Base-by-base conservation (phyloP, 2,113 vertebrate genomes). In the Mugil cephalus region DNA sequence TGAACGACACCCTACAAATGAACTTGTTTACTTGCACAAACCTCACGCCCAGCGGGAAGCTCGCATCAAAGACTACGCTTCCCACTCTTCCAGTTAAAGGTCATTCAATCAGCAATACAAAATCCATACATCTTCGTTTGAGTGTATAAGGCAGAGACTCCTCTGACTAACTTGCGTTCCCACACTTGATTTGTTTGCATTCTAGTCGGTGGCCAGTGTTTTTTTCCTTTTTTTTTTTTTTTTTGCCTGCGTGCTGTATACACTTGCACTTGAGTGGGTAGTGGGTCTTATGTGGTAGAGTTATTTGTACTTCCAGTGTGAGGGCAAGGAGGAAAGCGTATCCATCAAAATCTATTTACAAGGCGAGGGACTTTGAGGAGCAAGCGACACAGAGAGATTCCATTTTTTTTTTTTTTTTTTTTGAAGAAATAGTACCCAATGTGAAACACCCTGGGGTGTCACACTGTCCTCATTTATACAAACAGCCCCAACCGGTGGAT, bases 271-370 rank as follows among this genome's bases (percentile, higher is more conserved):
- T 52, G 67, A 78, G 56, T 83, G 74, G 58, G 67, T 58, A 72
- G 77, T 51, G 67, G 70, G 75, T 53, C 68, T 82, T 82, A 43
- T 74, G 79, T 52, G 70, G 42, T 54, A 42, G 83, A 80, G 68
- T 85, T 79, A 86, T 89, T 85, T 91, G 88, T 89, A 75, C 24
- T 78, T 70, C 0, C 38, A 86, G 70, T 63, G 48, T 79, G 88
- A 88, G 88, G 74, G 78, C 65, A 77, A 78, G 84, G 60, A 69
- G 71, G 70, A 82, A 86, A 89, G 85, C 79, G 74, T 85, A 83
- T 87, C 88, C 88, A 87, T 88, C 83, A 74, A 88, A 91, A 91
- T 92, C 87, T 91, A 88, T 90, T 92, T 88, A 90, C 86, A 89
- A 89, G 82, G 70, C 67, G 51, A 79, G 87, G 62, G 85, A 88